These are phyloP conservation scores for Cairina moschata DNA, from an alignment of 2,113 vertebrate genomes.

Conservation along the genomic window DNA sequence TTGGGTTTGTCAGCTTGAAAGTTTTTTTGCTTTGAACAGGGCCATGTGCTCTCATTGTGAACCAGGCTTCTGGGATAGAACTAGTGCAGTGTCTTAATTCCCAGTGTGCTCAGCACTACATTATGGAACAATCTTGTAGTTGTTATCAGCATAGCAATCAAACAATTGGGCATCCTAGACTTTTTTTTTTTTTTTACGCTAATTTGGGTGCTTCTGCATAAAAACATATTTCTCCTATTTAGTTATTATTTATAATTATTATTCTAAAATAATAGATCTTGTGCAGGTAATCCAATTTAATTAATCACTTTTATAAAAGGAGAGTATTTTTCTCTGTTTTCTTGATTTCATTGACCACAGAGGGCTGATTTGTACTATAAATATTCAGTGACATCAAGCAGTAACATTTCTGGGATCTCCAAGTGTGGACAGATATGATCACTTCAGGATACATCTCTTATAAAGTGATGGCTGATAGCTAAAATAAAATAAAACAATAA, in stretches of 20 bases:
- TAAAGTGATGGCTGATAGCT: background rate
- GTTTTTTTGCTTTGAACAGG: background rate
- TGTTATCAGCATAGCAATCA: background rate
- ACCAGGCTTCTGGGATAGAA: background rate
- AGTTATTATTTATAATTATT: background rate
- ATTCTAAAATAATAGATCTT: background rate
- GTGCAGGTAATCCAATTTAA: background rate
- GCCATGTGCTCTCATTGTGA: rapidly evolving
- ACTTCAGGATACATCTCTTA: background rate
- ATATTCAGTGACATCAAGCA: background rate
- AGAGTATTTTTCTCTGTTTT: background rate
- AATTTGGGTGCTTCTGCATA: background rate
- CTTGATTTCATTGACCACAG: background rate
- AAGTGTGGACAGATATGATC: background rate
- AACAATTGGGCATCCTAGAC: background rate
- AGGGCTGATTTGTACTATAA: background rate
- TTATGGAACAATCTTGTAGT: background rate
- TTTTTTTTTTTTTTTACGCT: rapidly evolving
- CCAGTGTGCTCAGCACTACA: background rate
- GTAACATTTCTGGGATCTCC: background rate
- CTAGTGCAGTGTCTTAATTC: background rate
- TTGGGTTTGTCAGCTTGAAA: background rate
- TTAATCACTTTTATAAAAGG: background rate
- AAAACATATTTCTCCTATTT: background rate
- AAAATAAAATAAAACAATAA: background rate